Percentiles rank a stretch among this genome's conserved stretches.
Evolutionary conservation across 2,888 invertebrate species (phyloP).

Genomic region (Cloeon dipterum): DNA sequence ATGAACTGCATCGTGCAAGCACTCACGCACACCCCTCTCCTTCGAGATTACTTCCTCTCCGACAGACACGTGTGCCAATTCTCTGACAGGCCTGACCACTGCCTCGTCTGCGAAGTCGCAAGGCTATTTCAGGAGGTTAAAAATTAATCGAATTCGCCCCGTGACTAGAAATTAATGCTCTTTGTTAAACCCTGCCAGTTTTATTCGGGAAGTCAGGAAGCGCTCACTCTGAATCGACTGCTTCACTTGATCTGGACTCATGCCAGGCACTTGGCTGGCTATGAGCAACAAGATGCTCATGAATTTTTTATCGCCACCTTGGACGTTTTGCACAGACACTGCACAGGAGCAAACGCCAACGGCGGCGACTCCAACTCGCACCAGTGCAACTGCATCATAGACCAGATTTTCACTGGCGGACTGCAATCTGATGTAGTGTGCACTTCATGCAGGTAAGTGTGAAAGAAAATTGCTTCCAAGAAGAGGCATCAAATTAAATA

Average conservation of each 20-base stretch:
- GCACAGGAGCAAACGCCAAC: conserved; percentile 12
- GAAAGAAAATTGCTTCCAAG: background rate
- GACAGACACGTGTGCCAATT: conserved; percentile 72
- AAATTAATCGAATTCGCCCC: too few relatives aligned
- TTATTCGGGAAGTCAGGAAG: conserved; percentile 73
- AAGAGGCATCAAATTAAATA: background rate
- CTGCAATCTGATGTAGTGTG: conserved; percentile 93
- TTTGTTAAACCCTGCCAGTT: conserved; percentile 36
- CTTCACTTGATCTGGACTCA: conserved; percentile 94
- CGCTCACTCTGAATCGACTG: conserved; percentile 69
- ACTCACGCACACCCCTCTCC: conserved; percentile 79
- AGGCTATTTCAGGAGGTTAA: conserved; percentile 71
- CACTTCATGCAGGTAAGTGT: conserved; percentile 67
- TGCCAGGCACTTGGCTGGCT: conserved; percentile 79
- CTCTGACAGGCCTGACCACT: conserved; percentile 38
- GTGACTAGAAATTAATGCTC: too few relatives aligned
- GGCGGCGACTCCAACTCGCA: conserved; percentile 15
- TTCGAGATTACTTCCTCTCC: conserved; percentile 86
- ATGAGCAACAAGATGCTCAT: conserved; percentile 96
- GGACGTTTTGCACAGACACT: conserved; percentile 76
- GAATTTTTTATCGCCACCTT: conserved; percentile 94
- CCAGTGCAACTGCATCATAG: conserved; percentile 86
- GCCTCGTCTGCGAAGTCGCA: conserved; percentile 90
- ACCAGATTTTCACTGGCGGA: conserved; percentile 90
- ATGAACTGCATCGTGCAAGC: conserved; percentile 97